These are phyloP conservation scores for Scomber japonicus DNA, from an alignment of 2,113 vertebrate genomes.

Conservation along the genomic window DNA sequence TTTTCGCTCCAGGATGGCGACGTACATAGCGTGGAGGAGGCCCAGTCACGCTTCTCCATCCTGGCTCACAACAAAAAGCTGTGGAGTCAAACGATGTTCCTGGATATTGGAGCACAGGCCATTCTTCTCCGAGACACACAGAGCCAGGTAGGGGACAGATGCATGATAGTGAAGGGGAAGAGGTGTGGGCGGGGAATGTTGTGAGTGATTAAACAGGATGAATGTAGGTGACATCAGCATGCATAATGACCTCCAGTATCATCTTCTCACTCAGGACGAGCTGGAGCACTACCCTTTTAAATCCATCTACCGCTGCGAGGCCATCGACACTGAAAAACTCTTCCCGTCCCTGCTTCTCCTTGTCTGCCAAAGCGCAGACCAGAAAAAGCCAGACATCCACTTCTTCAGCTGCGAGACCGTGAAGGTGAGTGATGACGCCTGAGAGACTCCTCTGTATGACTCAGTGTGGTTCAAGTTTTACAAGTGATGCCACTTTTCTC, in stretches of 20 bases:
- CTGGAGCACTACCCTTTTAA: conserved; percentile 84
- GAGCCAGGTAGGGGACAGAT: conserved; percentile 64
- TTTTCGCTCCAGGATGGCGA: conserved; percentile 81
- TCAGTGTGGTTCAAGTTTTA: conserved; percentile 42
- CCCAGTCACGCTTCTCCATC: conserved; percentile 64
- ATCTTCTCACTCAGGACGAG: conserved; percentile 82
- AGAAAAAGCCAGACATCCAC: conserved; percentile 85
- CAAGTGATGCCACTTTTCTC: conserved; percentile 38
- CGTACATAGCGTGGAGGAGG: conserved; percentile 80
- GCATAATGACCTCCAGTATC: neutral
- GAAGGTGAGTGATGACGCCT: conserved; percentile 77
- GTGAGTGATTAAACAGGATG: neutral
- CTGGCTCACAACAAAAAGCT: conserved; percentile 74
- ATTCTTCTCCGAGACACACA: conserved; percentile 74
- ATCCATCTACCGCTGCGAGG: conserved; percentile 86
- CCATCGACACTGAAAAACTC: conserved; percentile 74
- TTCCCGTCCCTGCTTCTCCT: conserved; percentile 86
- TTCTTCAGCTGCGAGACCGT: conserved; percentile 88
- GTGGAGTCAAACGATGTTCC: conserved; percentile 81
- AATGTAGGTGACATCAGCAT: no score
- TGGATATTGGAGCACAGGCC: conserved; percentile 65
- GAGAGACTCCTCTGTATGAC: neutral
- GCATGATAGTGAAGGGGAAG: neutral
- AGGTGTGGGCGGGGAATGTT: neutral
- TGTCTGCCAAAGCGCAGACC: conserved; percentile 83